Conservation (phyloP, 2,113 vertebrate genomes). For the Chitala chitala region DNA sequence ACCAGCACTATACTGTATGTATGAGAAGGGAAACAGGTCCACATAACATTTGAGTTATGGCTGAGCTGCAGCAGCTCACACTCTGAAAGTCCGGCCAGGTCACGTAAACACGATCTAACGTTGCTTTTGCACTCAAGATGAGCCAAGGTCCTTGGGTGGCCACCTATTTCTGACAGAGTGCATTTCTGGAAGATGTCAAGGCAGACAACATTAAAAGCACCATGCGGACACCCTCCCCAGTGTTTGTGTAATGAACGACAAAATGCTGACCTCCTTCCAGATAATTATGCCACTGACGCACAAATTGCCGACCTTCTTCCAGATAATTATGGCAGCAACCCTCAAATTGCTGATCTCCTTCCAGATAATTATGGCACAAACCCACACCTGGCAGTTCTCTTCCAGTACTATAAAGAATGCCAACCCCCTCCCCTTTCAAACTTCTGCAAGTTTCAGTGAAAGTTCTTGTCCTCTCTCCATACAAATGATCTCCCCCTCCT, state of each 20-base stretch:
- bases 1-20: background rate
- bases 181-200: background rate
- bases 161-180: background rate
- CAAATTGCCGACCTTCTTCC: conserved; percentile 12
- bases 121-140: background rate
- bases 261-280: conserved; percentile 16
- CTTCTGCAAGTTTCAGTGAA: background rate
- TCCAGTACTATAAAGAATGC: conserved; percentile 7
- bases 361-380: background rate
- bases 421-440: background rate
- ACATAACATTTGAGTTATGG: background rate
- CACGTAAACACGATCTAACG: background rate
- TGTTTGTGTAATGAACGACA: conserved; percentile 12
- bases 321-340: conserved; percentile 17
- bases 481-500: background rate
- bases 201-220: background rate
- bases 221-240: background rate
- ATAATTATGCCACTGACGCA: background rate
- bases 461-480: background rate
- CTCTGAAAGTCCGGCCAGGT: background rate
- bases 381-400: background rate
- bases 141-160: background rate
- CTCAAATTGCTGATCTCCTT: conserved; percentile 1
- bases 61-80: background rate
- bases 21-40: background rate